Evolutionary conservation across 2,113 vertebrate species (phyloP).

Genomic region (Limanda limanda): DNA sequence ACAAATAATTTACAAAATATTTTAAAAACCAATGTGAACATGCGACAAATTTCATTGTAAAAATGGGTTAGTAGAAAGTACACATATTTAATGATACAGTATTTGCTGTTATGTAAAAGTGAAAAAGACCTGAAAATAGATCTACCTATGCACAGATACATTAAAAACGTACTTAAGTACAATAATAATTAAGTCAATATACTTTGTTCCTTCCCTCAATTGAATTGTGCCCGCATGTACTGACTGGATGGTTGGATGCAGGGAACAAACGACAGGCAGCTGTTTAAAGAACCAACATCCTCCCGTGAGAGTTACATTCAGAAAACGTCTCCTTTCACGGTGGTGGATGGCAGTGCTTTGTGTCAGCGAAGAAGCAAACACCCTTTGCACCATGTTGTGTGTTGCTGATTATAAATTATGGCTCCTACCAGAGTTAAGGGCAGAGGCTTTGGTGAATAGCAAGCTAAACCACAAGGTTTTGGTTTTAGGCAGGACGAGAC

Average conservation of each 20-base stretch:
- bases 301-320: neutral
- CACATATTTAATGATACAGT: no score
- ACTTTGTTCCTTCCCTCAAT: neutral
- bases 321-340: constrained; percentile 3
- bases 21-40: no score
- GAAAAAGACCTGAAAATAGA: neutral
- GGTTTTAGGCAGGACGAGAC: constrained; percentile 9
- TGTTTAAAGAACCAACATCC: constrained; percentile 16
- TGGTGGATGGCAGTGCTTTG: neutral
- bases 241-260: neutral
- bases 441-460: constrained; percentile 17
- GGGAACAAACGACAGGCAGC: constrained; percentile 17
- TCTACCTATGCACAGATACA: neutral
- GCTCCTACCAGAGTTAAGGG: constrained; percentile 14
- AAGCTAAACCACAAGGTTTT: constrained; percentile 30
- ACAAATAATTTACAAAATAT: no score
- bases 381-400: constrained; percentile 1
- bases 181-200: neutral
- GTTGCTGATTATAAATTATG: constrained; percentile 31
- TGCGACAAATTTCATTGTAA: no score
- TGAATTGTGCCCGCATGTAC: constrained; percentile 44
- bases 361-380: neutral
- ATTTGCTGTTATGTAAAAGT: no score
- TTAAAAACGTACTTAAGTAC: neutral
- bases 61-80: no score